Base-by-base conservation (phyloP, 1,140 invertebrate species). In the Bicyclus anynana region DNA sequence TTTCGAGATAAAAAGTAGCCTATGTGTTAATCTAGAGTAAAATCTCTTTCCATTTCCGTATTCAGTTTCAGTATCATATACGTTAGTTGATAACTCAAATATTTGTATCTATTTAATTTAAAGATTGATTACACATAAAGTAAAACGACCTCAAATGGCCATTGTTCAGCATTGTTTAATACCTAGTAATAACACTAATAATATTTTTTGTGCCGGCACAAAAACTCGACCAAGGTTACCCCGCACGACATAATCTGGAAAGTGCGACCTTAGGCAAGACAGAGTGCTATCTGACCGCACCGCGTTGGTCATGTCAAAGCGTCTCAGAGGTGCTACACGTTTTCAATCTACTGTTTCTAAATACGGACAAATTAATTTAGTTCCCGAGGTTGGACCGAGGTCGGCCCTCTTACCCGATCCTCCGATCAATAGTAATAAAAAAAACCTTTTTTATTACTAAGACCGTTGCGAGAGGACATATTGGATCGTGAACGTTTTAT, bases 361-460 rank as follows among this genome's bases (percentile, higher is more conserved):
- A 74, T 72, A 74, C 63, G 72, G 70, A 59, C 59, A 72, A 76
- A 80, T 77, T 77, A 76, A 79, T 80, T 78, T 78, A 26, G 65
- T 67, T 21, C 40, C 53, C 60, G 52, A 55, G 77, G 70, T 70
- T 74, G 67, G 7, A 16, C 33, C 75, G 71, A 81, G 78, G 77
- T 73, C 75, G 51, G 17, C 50, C 67, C 65, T 69, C 69, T 77
- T 66, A 63, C 68, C 66, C 63, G 65, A 64, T 76, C 63, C 63
- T 68, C 66, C 40, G 59, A 63, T 77, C 62, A 67, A 66, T 53
- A 54, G 63, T 69, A 47, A 47, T 71, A 72, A 74, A 73, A 74
- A 75, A 67, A 63, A 67, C 53, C 59, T 56, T 50, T 71, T 66
- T 76, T 79, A 77, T 77, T 70, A 65, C 47, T 29, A 38, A 46